These are phyloP conservation scores for Lamellibrachia columna DNA, from an alignment of 2,888 invertebrate species.

Conservation along the genomic window DNA sequence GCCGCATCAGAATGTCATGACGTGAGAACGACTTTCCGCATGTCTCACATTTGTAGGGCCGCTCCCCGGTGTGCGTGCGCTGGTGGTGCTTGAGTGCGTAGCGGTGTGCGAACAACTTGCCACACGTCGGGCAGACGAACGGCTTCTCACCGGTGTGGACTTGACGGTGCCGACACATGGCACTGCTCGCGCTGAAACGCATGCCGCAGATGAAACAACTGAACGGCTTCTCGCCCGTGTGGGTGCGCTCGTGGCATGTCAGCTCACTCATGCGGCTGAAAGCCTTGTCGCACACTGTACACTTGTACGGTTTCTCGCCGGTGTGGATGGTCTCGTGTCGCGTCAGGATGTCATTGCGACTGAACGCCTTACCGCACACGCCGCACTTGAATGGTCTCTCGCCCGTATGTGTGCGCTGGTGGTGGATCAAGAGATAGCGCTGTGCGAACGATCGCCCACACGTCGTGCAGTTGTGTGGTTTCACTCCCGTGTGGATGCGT, in stretches of 20 bases:
- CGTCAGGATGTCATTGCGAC: neutral
- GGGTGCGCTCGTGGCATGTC: neutral
- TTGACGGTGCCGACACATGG: neutral
- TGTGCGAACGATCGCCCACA: conserved; percentile 19
- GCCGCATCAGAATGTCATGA: neutral
- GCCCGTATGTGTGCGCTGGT: conserved; percentile 24
- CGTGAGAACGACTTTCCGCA: neutral
- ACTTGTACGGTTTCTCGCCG: neutral
- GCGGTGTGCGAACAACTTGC: neutral
- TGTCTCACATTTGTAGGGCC: neutral
- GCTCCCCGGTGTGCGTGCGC: neutral
- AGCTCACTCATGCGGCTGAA: neutral
- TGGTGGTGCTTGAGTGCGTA: neutral
- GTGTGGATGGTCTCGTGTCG: conserved; percentile 6
- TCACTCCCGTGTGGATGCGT: conserved; percentile 18
- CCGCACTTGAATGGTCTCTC: conserved; percentile 24
- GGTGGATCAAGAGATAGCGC: conserved; percentile 19
- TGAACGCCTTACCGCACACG: conserved; percentile 3
- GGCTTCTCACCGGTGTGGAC: neutral
- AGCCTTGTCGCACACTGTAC: neutral
- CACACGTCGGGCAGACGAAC: neutral
- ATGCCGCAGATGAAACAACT: neutral
- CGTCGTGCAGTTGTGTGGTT: conserved; percentile 1
- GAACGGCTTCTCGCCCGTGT: neutral
- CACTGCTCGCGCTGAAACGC: neutral